These are phyloP conservation scores for Lycocorax pyrrhopterus DNA, from an alignment of 2,113 vertebrate species.

Conservation along the genomic window DNA sequence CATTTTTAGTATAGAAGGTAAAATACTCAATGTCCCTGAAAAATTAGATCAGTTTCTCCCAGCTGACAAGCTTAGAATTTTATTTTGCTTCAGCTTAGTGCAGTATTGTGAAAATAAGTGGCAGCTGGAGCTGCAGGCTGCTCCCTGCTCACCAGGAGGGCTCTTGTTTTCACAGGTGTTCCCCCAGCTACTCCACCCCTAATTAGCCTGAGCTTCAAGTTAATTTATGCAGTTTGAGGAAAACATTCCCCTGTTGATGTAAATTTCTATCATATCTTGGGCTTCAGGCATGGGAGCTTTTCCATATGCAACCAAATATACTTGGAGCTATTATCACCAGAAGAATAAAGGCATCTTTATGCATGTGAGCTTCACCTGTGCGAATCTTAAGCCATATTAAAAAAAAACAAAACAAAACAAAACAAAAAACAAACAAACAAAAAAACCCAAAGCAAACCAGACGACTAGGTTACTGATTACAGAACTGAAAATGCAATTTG, in stretches of 20 bases:
- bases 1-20: slow-evolving; percentile 98
- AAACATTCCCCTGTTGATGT: background rate
- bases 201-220: background rate
- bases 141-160: background rate
- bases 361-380: background rate
- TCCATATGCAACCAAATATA: background rate
- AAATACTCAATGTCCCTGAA: background rate
- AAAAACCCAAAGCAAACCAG: background rate
- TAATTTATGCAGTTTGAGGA: background rate
- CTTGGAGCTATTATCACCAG: background rate
- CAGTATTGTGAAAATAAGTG: background rate
- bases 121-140: background rate
- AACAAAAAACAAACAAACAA: background rate
- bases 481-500: background rate
- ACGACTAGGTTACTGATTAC: background rate
- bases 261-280: background rate
- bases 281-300: background rate
- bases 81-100: background rate
- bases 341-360: background rate
- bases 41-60: background rate
- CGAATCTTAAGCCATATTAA: background rate
- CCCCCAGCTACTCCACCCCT: background rate
- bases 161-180: background rate
- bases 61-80: background rate
- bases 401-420: background rate